A percentile compares a stretch with the other conserved stretches of the same genome.
Conservation (phyloP, 2,797 vertebrate genomes). For the Anisognathus igniventris region DNA sequence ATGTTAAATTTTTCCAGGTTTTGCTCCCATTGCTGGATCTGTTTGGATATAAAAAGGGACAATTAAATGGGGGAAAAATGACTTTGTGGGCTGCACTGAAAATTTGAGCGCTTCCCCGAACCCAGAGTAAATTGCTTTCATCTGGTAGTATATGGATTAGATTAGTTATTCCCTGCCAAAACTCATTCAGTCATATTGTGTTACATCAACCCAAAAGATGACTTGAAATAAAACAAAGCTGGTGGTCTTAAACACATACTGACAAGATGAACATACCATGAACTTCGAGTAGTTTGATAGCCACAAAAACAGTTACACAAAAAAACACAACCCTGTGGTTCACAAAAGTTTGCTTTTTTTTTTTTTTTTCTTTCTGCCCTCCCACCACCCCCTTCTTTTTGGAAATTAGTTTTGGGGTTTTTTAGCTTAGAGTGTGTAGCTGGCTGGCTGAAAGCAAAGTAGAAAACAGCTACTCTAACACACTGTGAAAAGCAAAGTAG, state of each 20-base stretch:
- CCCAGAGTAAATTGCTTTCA: constrained; percentile 30
- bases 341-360: background rate
- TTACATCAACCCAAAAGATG: constrained; percentile 12
- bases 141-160: constrained; percentile 5
- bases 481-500: background rate
- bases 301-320: constrained; percentile 1
- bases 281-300: background rate
- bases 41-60: constrained; percentile 22
- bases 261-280: background rate
- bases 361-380: background rate
- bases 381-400: background rate
- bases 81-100: background rate
- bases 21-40: constrained; percentile 98
- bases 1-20: constrained; percentile 94
- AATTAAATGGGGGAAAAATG: constrained; percentile 4
- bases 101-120: constrained; percentile 1
- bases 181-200: background rate
- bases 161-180: constrained; percentile 9
- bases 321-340: background rate
- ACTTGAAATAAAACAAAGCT: constrained; percentile 32
- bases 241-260: constrained; percentile 25
- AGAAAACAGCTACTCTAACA: background rate
- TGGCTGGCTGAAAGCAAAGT: background rate
- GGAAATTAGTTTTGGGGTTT: background rate
- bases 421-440: background rate